Base-by-base conservation (phyloP, 2,797 vertebrate genomes). In the Argyrosomus regius region DNA sequence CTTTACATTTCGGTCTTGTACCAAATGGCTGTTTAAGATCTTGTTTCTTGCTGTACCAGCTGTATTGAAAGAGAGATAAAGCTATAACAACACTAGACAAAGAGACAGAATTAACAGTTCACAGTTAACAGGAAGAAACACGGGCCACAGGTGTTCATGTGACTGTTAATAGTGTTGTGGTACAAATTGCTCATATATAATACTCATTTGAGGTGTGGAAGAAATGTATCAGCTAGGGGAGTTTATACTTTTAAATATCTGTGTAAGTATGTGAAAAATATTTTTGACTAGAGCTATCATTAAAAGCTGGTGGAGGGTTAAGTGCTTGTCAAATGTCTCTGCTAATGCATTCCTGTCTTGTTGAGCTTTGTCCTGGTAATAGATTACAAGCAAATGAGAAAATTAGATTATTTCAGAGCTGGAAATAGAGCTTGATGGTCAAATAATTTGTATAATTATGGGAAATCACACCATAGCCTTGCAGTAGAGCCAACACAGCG, bases 361-460 rank as follows among this genome's bases (percentile, higher is more conserved):
- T 84, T 80, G 68, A 86, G 74, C 49, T 81, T 66, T 45, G 28
- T 61, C 49, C n/a, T 50, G 20, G n/a, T 87, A 81, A 89, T 85
- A 72, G 52, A 82, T 87, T 75, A 80, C 61, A 89, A 82, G 80
- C 49, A 76, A 89, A 83, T 60, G 75, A 73, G 82, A 73, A 81
- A 87, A 71, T 64, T 24, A n/a, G 50, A 89, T 87, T 65, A 64
- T 80, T 84, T 83, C 59, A n/a, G 48, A 67, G 82, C 31, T 46
- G 56, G 65, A 69, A 79, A 73, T 48, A 28, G 63, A 78, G 35
- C 70, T 72, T 76, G 71, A 90, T 88, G 69, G 75, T 57, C 50
- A 80, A 86, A 87, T 86, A 31, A 82, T 89, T 80, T 73, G 50
- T 80, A 58, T 50, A 85, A 85, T 88, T 83, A 77, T 54, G 66